Evolutionary conservation across 2,888 invertebrate genomes (phyloP), one percentile per base, ranked within the genome.

Genomic region (Portevinia maculata): DNA sequence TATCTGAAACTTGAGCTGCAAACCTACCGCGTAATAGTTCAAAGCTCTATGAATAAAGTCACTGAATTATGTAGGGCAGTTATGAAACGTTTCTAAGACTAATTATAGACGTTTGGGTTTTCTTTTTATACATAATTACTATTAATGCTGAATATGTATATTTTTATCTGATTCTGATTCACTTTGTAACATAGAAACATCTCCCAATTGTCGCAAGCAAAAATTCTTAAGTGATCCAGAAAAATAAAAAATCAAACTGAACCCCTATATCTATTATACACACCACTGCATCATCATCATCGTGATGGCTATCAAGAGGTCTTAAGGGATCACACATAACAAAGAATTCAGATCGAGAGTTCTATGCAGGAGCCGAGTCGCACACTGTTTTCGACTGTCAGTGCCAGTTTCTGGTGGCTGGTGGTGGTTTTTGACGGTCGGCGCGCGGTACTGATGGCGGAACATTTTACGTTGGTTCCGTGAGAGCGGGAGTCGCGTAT

Each of bases 291-390:
- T 65, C 71, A 55, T 64, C 60, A 69, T 62, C 50, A 48, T 55
- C 41, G 34, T 34, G 39, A 76, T 50, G 75, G 74, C 81, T 75
- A 81, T 81, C 81, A 81, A 81, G 75, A 75, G 81, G 81, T 81
- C 81, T 81, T 81, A 46, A 81, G 75, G 75, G 81, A 81, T 81
- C 81, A 81, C 81, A 75, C 81, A 81, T 81, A 69, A 81, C 81
- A 81, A 83, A 71, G 83, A 83, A 83, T 83, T 76, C 71, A 71
- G 83, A 83, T 83, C 83, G 83, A 83, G 76, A 67, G 83, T 76
- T 83, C 37, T 76, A 67, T 70, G 65, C 59, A 69, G 69, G 57
- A 55, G 65, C 60, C 59, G 60, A 62, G 34, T 70, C 59, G 65
- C 17, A 69, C 24, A 53, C 59, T 64, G 44, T 28, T 44, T 11